Base-by-base conservation (phyloP, 2,113 vertebrate genomes). In the Megalops atlanticus region DNA sequence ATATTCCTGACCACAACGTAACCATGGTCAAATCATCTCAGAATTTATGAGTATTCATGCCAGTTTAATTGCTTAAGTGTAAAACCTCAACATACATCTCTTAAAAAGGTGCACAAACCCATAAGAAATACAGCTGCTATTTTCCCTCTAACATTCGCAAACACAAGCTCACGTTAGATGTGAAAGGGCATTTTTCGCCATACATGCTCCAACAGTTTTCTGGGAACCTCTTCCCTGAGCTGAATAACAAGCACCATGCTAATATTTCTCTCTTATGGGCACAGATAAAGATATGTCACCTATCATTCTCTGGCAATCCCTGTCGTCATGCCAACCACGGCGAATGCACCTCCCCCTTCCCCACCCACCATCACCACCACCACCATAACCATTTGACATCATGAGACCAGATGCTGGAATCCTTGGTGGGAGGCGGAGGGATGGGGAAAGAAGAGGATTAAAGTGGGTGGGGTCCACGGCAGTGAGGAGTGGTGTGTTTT, bases 361-460 rank as follows among this genome's bases (percentile, higher is more conserved):
- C n/a, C n/a, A n/a, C 69, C 69, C 49, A 78, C 68, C 80, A 36
- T 74, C 54, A 64, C n/a, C n/a, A 64, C 38, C n/a, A 18, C 38
- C 39, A 72, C 70, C 33, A 39, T 38, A 14, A 35, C 24, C 38
- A 39, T 40, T 39, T 43, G 38, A 80, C 68, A 81, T 73, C 45
- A 31, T 36, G 75, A 27, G 39, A 81, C 80, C 82, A 82, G 78
- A 85, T 71, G 78, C 77, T 69, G 33, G 52, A 70, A 74, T 81
- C n/a, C 52, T 81, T 8, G 31, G 31, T 58, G 12, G 52, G 52
- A 24, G 21, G 3, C 21, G 8, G 31, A 10, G 33, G 14, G 15
- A 40, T 33, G 33, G 16, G 71, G 71, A 14, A 38, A 21, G 27
- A 21, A 52, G 49, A 36, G 27, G 36, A 24, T 40, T 39, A 36